A percentile compares a stretch with the other conserved stretches of the same genome.
Conservation (phyloP, 2,888 invertebrate species). For the Pseudococcus viburni region DNA sequence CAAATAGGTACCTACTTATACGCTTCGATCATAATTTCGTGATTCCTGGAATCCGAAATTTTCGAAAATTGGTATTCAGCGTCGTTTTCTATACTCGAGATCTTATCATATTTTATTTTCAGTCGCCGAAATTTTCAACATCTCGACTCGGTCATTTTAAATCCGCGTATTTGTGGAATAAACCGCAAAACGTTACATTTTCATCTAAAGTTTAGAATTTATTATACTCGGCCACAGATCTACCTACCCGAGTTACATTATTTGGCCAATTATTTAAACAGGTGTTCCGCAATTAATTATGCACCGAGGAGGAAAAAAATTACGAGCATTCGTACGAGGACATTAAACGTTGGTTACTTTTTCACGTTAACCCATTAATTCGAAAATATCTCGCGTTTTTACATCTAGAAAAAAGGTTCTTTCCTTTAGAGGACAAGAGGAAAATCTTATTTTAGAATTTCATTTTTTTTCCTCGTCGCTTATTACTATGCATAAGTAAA, state of each 20-base stretch:
- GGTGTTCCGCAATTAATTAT: neutral
- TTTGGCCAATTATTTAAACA: neutral
- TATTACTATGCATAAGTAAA: constrained; percentile 58
- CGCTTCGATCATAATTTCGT: neutral
- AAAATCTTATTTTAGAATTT: constrained; percentile 54
- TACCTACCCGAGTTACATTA: neutral
- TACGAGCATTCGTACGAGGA: neutral
- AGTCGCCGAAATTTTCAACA: neutral
- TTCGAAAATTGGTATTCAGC: no score
- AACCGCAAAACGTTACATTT: neutral
- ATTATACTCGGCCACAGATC: neutral
- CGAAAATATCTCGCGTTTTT: constrained; percentile 50
- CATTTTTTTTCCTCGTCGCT: constrained; percentile 55
- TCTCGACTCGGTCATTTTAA: neutral
- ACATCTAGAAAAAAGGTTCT: constrained; percentile 36
- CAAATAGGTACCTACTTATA: neutral
- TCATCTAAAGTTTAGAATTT: neutral
- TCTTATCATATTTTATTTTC: neutral
- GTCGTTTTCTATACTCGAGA: neutral
- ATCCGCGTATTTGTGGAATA: neutral
- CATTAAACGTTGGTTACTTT: constrained; percentile 9
- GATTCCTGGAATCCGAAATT: no score
- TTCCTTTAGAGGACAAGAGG: constrained; percentile 48
- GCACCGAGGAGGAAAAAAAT: neutral
- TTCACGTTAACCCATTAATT: constrained; percentile 12